These are phyloP conservation scores for Chrosomus eos DNA, from an alignment of 2,797 vertebrate genomes.

Conservation along the genomic window DNA sequence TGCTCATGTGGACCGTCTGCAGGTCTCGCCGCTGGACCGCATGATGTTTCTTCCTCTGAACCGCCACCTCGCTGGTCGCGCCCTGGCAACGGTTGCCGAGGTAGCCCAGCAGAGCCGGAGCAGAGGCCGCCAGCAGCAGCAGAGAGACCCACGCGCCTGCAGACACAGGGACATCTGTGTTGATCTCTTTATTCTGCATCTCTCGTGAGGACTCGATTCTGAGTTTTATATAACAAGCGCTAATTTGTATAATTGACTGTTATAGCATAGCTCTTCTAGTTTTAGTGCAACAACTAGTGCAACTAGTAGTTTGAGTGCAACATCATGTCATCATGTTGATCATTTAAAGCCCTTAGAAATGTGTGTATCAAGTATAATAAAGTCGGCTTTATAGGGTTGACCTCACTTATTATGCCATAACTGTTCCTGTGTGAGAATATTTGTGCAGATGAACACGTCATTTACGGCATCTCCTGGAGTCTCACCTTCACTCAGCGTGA, in stretches of 20 bases:
- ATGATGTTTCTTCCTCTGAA: slow-evolving; percentile 82
- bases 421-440: too few relatives aligned
- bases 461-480: background rate
- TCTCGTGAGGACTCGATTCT: background rate
- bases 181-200: background rate
- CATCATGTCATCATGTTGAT: background rate
- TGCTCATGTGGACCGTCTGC: slow-evolving; percentile 87
- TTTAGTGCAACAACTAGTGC: background rate
- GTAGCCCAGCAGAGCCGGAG: slow-evolving; percentile 90
- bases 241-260: background rate
- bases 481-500: slow-evolving; percentile 91
- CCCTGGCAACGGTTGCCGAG: slow-evolving; percentile 87
- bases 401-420: too few relatives aligned
- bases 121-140: slow-evolving; percentile 78
- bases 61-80: slow-evolving; percentile 78
- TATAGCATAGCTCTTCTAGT: background rate
- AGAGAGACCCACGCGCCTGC: slow-evolving; percentile 86
- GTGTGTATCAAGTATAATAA: background rate
- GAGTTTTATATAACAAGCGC: background rate
- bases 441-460: too few relatives aligned
- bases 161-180: background rate
- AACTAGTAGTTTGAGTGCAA: too few relatives aligned
- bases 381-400: background rate
- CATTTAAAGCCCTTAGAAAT: background rate
- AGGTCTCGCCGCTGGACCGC: slow-evolving; percentile 88